Conservation (phyloP, 2,113 vertebrate species). For the Delphinapterus leucas region DNA sequence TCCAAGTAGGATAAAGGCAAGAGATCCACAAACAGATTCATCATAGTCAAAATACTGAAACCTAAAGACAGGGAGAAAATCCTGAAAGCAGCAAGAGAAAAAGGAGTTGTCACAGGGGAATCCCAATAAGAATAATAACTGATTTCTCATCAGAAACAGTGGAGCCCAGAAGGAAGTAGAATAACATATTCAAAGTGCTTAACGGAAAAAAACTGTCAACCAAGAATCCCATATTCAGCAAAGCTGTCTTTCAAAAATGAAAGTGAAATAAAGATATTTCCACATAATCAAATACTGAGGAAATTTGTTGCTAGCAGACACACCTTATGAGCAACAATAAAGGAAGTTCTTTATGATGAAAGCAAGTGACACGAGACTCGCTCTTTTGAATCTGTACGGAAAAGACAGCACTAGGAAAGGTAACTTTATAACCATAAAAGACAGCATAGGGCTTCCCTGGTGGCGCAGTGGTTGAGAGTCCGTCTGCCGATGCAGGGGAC, state of each 20-base stretch:
- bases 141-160: neutral
- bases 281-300: neutral
- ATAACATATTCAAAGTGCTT: neutral
- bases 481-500: too few relatives aligned
- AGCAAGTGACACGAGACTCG: neutral
- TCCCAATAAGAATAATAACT: neutral
- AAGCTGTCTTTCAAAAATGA: neutral
- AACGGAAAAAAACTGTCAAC: neutral
- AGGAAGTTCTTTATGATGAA: neutral
- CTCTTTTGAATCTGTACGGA: neutral
- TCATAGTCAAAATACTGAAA: neutral
- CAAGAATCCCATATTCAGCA: neutral
- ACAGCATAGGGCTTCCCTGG: neutral
- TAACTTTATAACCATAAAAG: neutral
- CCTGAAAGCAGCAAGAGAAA: neutral
- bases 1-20: neutral
- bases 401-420: neutral
- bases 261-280: neutral
- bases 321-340: conserved; percentile 3
- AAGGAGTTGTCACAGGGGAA: neutral
- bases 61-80: neutral
- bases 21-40: neutral
- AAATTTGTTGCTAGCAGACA: neutral
- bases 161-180: neutral
- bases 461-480: too few relatives aligned